phyloP scores from a whole-genome alignment of 1,140 invertebrate species.

The Goniozus legneri region DNA sequence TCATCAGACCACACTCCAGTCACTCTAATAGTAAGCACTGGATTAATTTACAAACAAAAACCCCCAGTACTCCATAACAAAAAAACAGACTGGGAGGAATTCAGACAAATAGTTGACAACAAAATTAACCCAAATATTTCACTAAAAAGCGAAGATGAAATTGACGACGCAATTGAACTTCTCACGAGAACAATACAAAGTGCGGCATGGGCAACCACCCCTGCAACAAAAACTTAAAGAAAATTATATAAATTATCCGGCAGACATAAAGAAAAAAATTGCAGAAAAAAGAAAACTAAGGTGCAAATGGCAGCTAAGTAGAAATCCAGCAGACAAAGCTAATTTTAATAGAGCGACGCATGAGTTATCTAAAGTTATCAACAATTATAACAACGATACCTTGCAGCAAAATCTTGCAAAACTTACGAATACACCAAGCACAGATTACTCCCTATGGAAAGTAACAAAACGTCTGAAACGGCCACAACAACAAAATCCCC shows the following conservation, averaged over 20 bases:
- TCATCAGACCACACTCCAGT: too few species aligned
- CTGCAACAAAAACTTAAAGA: too few species aligned
- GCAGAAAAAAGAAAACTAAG: background rate
- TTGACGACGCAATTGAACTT: slow-evolving; percentile 5
- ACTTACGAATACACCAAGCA: background rate
- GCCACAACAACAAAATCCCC: background rate
- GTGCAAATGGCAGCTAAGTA: background rate
- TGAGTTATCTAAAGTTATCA: too few species aligned
- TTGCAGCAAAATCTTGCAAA: background rate
- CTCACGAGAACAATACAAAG: slow-evolving; percentile 21
- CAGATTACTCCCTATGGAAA: slow-evolving; percentile 23
- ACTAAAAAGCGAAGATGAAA: slow-evolving; percentile 2
- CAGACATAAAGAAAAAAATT: too few species aligned
- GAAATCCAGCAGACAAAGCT: too few species aligned
- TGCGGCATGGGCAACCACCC: slow-evolving; percentile 16
- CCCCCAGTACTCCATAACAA: slow-evolving; percentile 1
- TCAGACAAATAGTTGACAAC: slow-evolving; percentile 2
- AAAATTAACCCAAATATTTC: slow-evolving; percentile 3
- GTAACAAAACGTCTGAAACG: slow-evolving; percentile 15
- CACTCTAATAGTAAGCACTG: too few species aligned
- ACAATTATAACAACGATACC: background rate
- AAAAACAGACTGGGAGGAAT: slow-evolving; percentile 16
- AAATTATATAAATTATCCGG: too few species aligned
- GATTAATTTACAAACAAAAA: too few species aligned
- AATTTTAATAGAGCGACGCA: too few species aligned